phyloP scores from a whole-genome alignment of 2,888 invertebrate species.

The Xestia c-nigrum region DNA sequence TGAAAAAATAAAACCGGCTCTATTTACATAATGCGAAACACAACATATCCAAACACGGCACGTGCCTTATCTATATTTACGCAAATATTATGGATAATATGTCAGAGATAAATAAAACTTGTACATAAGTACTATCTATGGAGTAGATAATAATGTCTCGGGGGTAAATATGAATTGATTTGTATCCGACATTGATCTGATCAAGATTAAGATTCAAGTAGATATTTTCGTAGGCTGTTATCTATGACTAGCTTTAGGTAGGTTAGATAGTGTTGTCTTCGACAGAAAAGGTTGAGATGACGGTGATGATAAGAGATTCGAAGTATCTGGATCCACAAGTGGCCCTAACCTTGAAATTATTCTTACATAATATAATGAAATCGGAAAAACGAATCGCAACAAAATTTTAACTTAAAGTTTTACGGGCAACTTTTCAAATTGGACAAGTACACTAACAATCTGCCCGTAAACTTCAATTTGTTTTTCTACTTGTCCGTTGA shows the following conservation, averaged over 20 bases:
- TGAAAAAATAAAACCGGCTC: background rate
- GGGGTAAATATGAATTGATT: constrained; percentile 17
- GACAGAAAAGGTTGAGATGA: background rate
- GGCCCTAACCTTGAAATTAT: background rate
- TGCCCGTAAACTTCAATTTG: no score
- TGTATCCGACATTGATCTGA: constrained; percentile 20
- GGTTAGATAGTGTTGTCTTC: background rate
- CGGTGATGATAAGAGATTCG: background rate
- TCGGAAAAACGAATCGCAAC: no score
- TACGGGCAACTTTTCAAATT: no score
- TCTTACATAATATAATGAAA: no score
- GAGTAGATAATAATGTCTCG: constrained; percentile 21
- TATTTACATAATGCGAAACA: background rate
- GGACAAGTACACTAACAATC: no score
- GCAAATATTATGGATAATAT: background rate
- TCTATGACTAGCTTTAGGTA: constrained; percentile 3
- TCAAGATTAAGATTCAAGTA: constrained; percentile 28
- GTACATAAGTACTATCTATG: background rate
- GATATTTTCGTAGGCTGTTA: background rate
- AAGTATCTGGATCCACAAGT: background rate
- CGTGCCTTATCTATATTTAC: background rate
- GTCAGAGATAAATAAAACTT: background rate
- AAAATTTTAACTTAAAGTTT: no score
- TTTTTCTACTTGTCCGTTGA: no score
- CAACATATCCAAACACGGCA: background rate